Evolutionary conservation across 2,113 vertebrate species (phyloP).

Genomic region (Coryphaenoides rupestris): DNA sequence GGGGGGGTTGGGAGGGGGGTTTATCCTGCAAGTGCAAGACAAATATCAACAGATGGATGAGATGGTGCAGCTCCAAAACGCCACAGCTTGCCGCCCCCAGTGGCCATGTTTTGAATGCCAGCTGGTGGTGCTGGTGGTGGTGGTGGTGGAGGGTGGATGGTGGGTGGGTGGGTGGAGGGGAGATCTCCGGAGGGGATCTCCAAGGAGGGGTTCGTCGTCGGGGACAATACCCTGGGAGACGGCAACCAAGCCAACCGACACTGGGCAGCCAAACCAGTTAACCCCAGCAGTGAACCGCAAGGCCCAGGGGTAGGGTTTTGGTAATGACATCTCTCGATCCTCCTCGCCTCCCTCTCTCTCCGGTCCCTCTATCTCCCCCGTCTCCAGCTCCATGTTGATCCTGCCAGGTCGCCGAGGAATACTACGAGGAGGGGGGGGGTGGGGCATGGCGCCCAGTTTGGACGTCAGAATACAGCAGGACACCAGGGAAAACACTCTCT

Average conservation of each 20-base stretch:
- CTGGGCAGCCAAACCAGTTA: slow-evolving; percentile 62
- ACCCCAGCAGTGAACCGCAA: slow-evolving; percentile 62
- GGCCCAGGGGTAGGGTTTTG: slow-evolving; percentile 51
- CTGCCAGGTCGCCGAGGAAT: slow-evolving; percentile 41
- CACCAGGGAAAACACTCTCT: slow-evolving; percentile 1
- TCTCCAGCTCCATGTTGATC: slow-evolving; percentile 45
- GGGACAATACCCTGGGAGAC: slow-evolving; percentile 51
- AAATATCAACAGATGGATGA: slow-evolving; percentile 36
- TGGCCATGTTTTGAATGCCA: slow-evolving; percentile 51
- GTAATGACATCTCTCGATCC: slow-evolving; percentile 59
- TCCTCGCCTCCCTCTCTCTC: slow-evolving; percentile 27
- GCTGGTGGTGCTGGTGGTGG: slow-evolving; percentile 6
- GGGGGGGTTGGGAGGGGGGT: too few species aligned
- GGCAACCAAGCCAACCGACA: slow-evolving; percentile 66
- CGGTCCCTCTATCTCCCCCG: slow-evolving; percentile 38
- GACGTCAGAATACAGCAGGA: slow-evolving; percentile 31
- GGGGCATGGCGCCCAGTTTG: slow-evolving; percentile 26
- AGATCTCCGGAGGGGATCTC: background rate
- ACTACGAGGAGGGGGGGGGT: slow-evolving; percentile 21
- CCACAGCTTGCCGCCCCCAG: slow-evolving; percentile 21
- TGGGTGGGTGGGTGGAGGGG: too few species aligned
- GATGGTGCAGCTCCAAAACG: slow-evolving; percentile 23
- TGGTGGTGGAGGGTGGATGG: too few species aligned
- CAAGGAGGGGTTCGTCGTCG: background rate
- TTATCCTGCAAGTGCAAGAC: slow-evolving; percentile 21